Conservation (phyloP, 2,797 vertebrate species). For the Girardinus metallicus region DNA sequence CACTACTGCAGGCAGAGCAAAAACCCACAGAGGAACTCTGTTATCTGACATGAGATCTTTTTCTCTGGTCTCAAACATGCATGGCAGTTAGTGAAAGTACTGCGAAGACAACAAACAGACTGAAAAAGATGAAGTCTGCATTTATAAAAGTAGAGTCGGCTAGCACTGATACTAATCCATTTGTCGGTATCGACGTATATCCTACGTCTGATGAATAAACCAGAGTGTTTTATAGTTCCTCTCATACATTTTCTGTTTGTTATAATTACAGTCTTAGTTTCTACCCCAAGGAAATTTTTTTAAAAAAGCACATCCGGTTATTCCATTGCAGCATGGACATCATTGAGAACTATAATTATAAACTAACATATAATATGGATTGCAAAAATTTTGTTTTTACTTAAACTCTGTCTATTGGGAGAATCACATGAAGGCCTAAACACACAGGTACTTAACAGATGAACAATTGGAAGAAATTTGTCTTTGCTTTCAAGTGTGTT, state of each 20-base stretch:
- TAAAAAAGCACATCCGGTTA: not conserved
- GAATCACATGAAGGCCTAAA: no score
- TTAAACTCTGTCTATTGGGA: not conserved
- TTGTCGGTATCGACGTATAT: constrained; percentile 7
- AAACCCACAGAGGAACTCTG: constrained; percentile 50
- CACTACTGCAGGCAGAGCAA: constrained; percentile 33
- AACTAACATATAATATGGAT: constrained; percentile 3
- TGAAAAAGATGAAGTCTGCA: not conserved
- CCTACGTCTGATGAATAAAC: constrained; percentile 52
- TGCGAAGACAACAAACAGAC: constrained; percentile 14
- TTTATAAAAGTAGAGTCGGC: constrained; percentile 18
- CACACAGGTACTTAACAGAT: not conserved
- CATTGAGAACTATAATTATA: constrained; percentile 12
- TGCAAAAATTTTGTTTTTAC: not conserved
- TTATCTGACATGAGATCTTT: constrained; percentile 44
- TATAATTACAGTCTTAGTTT: constrained; percentile 70
- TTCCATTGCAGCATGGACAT: not conserved
- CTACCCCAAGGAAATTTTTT: constrained; percentile 34
- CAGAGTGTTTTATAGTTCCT: constrained; percentile 42
- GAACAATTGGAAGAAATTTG: not conserved
- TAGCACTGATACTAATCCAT: constrained; percentile 9
- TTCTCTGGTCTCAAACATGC: constrained; percentile 14
- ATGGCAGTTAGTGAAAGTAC: constrained; percentile 31
- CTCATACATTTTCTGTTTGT: constrained; percentile 71
- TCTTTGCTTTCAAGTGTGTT: not conserved